Base-by-base conservation (phyloP, 2,113 vertebrate genomes). In the Notarius quadriscutis region DNA sequence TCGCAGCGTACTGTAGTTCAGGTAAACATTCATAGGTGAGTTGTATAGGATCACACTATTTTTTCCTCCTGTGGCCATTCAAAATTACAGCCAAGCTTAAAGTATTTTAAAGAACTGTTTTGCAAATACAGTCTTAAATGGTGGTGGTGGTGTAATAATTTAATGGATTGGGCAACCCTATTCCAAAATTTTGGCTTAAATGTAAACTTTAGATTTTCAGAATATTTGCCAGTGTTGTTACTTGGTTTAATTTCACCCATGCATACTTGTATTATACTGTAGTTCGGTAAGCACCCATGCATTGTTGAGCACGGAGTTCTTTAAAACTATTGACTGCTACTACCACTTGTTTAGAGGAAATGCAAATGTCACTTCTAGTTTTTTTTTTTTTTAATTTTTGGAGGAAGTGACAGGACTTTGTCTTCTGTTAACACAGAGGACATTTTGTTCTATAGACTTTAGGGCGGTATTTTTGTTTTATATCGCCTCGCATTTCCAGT, bases 371-470 rank as follows among this genome's bases (percentile, higher is more conserved):
- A 87, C 72, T 69, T 22, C 12, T 69, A 69, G 71, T 30, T 20
- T 51, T 34, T 48, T 41, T 55, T 67, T 7, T 65, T 84, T 18
- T 75, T 82, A 5, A 10, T 84, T 84, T 75, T 85, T 41, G 2
- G 81, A 84, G 72, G 87, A 84, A 87, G 60, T 84, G 25, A 79
- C 62, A 67, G 69, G 71, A n/a, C 22, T 87, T 84, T 55, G 82
- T 69, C 51, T 87, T 78, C 1, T 78, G 22, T 69, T 78, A 82
- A 87, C 62, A 78, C 51, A 67, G 10, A 50, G 5, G 4, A 78
- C 58, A 72, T 75, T 60, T 75, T 75, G 27, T 84, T 78, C 20
- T 34, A 20, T 14, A 30, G 2, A 71, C 51, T 57, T 34, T 6
- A n/a, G 22, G 58, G 17, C 17, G 25, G 17, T 69, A 60, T 67